Evolutionary conservation across 2,113 vertebrate genomes (phyloP), one percentile per base, ranked within the genome.

Genomic region (Corythornis madagascariensis): DNA sequence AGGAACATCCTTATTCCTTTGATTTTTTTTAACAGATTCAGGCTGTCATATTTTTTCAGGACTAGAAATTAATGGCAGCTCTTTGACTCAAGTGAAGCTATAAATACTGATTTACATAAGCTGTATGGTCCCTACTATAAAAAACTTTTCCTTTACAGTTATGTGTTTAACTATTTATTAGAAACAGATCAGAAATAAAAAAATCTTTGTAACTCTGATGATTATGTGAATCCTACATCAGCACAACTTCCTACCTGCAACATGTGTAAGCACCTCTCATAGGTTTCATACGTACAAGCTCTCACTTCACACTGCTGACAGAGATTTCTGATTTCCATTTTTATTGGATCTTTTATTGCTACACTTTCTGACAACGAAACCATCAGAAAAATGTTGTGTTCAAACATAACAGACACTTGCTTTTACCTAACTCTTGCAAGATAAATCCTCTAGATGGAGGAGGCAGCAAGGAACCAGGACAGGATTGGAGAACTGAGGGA

Each of bases 401-500:
- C 52, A 82, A 61, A 61, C 13, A 16, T 3, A 81, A 71, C 3
- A 7, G 52, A 35, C 13, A 16, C 16, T 33, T 71, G 52, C 22
- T 66, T 76, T 71, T 29, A 66, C 13, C 17, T 26, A 55, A 45
- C 45, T 57, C 33, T 33, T 63, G 18, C 5, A 10, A 59, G 9
- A 6, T 50, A 65, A 55, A 55, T 50, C 29, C 53, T 31, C 17
- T 21, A 28, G n/a, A 26, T 3, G 3, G 19, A 61, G 7, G 3
- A 70, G n/a, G 17, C 29, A 77, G 35, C 0, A 0, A 73, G 22
- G 42, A 48, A 8, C n/a, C 1, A 1, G 22, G 10, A 10, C 19
- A 52, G 40, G 19, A 17, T 19, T 1, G 4, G 10, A 6, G 20
- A 9, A 4, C 15, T 35, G 45, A 3, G 0, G 10, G 15, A 38